Conservation (phyloP, 2,797 vertebrate genomes). For the Eutrigla gurnardus region DNA sequence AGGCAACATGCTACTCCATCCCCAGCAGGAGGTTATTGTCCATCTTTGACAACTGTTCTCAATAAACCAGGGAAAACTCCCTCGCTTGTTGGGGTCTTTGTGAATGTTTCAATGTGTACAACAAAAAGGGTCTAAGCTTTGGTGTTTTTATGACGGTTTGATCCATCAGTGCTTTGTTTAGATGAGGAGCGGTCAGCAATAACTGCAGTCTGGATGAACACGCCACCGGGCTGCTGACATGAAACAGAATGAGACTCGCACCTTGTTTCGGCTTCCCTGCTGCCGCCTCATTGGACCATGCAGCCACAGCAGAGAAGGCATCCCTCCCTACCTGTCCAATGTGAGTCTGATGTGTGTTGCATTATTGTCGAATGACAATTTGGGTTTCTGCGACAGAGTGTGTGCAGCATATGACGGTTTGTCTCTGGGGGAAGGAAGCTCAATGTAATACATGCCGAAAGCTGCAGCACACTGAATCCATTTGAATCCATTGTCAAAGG, state of each 20-base stretch:
- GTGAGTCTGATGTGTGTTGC: neutral
- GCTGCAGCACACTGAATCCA: slow-evolving; percentile 1
- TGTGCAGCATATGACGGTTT: neutral
- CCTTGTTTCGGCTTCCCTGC: too few relatives aligned
- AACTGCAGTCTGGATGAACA: neutral
- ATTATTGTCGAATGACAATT: slow-evolving; percentile 2
- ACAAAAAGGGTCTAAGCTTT: neutral
- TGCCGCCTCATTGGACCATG: too few relatives aligned
- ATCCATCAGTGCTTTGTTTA: neutral
- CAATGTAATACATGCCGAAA: neutral
- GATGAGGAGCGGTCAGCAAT: neutral
- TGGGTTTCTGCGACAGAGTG: neutral
- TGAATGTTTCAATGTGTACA: too few relatives aligned
- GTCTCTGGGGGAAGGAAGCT: neutral
- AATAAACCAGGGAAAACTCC: too few relatives aligned
- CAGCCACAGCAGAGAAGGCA: too few relatives aligned
- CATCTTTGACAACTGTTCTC: too few relatives aligned
- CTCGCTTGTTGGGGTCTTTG: too few relatives aligned
- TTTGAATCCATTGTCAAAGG: neutral
- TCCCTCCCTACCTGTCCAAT: too few relatives aligned
- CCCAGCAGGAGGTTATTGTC: too few relatives aligned
- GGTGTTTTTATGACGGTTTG: neutral
- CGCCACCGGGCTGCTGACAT: too few relatives aligned
- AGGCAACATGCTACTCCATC: too few relatives aligned
- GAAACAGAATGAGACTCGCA: neutral